A percentile compares a stretch with the other conserved stretches of the same genome.
These are phyloP conservation scores for Pristionchus mayeri DNA, from an alignment of 2,888 invertebrate species.

Conservation along the genomic window DNA sequence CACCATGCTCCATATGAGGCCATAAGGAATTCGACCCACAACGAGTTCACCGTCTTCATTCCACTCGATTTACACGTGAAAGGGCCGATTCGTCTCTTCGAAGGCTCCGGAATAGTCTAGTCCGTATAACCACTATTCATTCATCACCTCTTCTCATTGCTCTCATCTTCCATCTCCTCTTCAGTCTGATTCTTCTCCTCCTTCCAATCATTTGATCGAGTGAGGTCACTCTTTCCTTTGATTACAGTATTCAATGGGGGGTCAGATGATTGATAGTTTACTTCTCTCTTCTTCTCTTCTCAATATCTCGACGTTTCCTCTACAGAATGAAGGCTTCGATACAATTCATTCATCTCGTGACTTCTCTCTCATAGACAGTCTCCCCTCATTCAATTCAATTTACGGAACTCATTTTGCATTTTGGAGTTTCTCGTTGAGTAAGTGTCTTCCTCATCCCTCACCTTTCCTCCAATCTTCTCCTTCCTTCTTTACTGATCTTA, in stretches of 20 bases:
- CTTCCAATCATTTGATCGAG: not conserved
- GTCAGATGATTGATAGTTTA: conserved; percentile 25
- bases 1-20: not conserved
- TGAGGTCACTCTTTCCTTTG: conserved; percentile 9
- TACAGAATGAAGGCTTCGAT: not conserved
- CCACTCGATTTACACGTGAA: not conserved
- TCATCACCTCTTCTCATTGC: not conserved
- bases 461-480: too few species aligned
- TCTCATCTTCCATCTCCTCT: not conserved
- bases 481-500: not conserved
- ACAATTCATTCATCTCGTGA: not conserved
- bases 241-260: not conserved
- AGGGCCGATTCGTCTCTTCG: not conserved
- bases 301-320: not conserved
- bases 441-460: too few species aligned
- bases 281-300: conserved; percentile 6
- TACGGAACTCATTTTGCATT: too few species aligned
- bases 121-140: not conserved
- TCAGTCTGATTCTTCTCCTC: too few species aligned
- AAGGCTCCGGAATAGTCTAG: not conserved
- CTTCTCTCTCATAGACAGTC: not conserved
- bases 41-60: not conserved
- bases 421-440: too few species aligned
- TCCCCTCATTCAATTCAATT: not conserved
- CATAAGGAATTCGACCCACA: not conserved